phyloP scores from a whole-genome alignment of 2,888 invertebrate species.

The Anarsia innoxiella region DNA sequence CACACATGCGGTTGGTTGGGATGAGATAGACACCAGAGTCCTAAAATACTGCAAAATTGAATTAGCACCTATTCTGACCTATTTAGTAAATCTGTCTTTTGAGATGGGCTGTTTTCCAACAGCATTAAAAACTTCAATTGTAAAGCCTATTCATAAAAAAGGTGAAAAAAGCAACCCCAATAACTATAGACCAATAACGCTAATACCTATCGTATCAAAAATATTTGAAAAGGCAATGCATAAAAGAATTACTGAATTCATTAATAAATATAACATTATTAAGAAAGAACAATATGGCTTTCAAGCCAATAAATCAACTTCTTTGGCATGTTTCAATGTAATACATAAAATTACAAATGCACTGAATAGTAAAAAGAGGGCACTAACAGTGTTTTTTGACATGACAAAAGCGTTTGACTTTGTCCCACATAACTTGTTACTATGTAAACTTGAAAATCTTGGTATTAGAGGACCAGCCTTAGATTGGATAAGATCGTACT shows the following conservation, averaged over 20 bases:
- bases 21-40: neutral
- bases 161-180: neutral
- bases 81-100: slow-evolving; percentile 7
- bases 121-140: slow-evolving; percentile 2
- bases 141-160: slow-evolving; percentile 9
- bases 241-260: neutral
- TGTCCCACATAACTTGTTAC: slow-evolving; percentile 9
- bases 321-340: slow-evolving; percentile 10
- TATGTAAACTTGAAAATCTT: too few species aligned
- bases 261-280: slow-evolving; percentile 3
- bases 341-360: slow-evolving; percentile 3
- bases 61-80: neutral
- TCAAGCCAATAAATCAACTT: too few species aligned
- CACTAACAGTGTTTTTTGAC: slow-evolving; percentile 12
- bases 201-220: too few species aligned
- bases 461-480: too few species aligned
- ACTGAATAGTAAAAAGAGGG: neutral
- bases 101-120: slow-evolving; percentile 5
- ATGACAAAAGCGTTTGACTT: slow-evolving; percentile 17
- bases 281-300: neutral
- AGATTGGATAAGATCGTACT: neutral
- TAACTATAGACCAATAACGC: slow-evolving; percentile 6
- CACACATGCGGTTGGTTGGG: neutral
- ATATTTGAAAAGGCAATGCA: too few species aligned
- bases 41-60: neutral